Evolutionary conservation across 1,140 invertebrate genomes (phyloP).

Genomic region (Argopecten irradians): DNA sequence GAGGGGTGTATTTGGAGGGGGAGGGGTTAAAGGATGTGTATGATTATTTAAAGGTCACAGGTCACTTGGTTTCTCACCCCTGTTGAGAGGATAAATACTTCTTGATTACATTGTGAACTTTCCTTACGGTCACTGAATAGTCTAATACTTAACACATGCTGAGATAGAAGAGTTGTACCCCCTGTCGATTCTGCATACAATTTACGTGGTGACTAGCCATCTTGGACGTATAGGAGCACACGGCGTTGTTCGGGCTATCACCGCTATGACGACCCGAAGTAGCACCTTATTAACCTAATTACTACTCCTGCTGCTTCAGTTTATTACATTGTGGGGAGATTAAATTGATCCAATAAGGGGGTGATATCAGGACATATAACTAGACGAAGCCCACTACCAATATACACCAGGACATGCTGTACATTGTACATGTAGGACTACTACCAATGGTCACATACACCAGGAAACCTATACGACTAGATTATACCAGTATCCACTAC

Average conservation of each 20-base stretch:
- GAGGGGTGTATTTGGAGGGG: neutral
- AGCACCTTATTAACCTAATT: conserved; percentile 17
- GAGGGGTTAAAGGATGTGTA: neutral
- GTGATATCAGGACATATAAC: neutral
- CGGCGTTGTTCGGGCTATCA: neutral
- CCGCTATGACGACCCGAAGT: neutral
- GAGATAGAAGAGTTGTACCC: neutral
- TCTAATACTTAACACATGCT: neutral
- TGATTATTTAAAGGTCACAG: neutral
- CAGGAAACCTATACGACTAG: no score
- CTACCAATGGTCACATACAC: no score
- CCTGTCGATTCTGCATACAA: neutral
- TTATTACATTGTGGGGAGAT: neutral
- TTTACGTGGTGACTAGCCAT: neutral
- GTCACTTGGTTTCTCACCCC: neutral
- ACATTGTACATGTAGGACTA: no score
- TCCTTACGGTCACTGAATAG: neutral
- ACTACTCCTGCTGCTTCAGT: neutral
- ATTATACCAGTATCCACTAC: no score
- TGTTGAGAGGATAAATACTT: neutral
- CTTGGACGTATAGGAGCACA: neutral
- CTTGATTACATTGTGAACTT: neutral
- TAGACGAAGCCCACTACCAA: no score
- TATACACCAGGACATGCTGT: no score
- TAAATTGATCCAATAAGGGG: neutral